These are phyloP conservation scores for Tetranychus piercei DNA, from an alignment of 2,888 invertebrate species.

Conservation along the genomic window DNA sequence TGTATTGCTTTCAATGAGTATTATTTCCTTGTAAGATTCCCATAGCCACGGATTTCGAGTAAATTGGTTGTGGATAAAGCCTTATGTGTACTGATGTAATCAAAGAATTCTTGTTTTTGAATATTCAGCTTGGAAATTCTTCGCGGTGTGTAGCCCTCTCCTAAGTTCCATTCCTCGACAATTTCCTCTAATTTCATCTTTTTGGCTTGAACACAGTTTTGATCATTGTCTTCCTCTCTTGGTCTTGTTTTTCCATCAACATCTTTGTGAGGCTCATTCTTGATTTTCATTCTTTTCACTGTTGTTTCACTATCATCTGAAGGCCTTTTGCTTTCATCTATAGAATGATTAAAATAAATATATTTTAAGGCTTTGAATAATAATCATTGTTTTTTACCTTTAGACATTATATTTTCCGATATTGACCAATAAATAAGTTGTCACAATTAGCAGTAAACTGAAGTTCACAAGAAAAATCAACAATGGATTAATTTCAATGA, in stretches of 20 bases:
- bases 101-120: neutral
- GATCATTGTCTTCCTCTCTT: neutral
- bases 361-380: neutral
- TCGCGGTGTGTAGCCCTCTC: neutral
- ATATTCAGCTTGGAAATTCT: neutral
- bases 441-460: too few species aligned
- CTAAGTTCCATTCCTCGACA: neutral
- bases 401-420: too few species aligned
- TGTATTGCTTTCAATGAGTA: too few species aligned
- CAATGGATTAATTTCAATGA: too few species aligned
- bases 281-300: neutral
- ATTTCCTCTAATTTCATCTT: neutral
- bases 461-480: too few species aligned
- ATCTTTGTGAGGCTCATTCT: neutral
- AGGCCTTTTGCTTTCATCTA: neutral
- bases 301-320: neutral
- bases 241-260: neutral
- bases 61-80: neutral
- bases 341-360: neutral
- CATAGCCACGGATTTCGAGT: conserved; percentile 5
- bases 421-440: too few species aligned
- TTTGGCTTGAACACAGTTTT: neutral
- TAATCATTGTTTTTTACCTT: neutral
- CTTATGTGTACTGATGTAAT: neutral
- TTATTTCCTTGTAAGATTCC: neutral